Percentiles rank a stretch among this genome's conserved stretches.
These are phyloP conservation scores for Ceriagrion tenellum DNA, from an alignment of 2,888 invertebrate genomes.

Conservation along the genomic window DNA sequence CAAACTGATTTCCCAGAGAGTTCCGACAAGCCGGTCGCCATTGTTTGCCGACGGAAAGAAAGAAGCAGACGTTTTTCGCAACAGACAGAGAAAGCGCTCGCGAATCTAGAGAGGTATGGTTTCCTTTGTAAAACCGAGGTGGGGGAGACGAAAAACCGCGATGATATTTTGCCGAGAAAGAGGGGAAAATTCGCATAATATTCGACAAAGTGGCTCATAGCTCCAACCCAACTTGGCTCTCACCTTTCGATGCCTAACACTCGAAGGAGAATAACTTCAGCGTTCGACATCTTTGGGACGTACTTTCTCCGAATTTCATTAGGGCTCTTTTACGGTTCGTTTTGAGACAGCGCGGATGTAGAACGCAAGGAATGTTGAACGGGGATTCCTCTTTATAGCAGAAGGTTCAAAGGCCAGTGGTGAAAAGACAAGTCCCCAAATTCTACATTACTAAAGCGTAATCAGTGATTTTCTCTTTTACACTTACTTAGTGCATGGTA, in stretches of 20 bases:
- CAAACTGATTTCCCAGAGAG: slow-evolving; percentile 1
- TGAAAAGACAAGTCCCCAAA: no score
- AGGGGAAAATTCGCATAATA: neutral
- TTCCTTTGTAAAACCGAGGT: neutral
- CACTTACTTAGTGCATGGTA: no score
- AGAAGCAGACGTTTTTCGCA: slow-evolving; percentile 30
- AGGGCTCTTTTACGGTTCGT: neutral
- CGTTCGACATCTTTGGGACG: neutral
- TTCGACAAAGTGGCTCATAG: neutral
- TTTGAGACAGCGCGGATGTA: no score
- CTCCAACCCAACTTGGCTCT: neutral
- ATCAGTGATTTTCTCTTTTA: no score
- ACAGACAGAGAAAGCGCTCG: slow-evolving; percentile 39
- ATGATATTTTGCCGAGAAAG: neutral
- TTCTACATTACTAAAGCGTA: no score
- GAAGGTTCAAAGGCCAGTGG: no score
- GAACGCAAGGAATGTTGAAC: no score
- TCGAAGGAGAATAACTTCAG: neutral
- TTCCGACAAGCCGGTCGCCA: slow-evolving; percentile 20
- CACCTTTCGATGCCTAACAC: neutral
- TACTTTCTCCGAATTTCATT: neutral
- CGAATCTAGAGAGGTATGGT: neutral
- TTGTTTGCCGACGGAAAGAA: slow-evolving; percentile 51
- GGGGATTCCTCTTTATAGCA: no score
- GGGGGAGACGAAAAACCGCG: neutral